phyloP scores from a whole-genome alignment of 2,113 vertebrate genomes.

The Hystrix cristata region DNA sequence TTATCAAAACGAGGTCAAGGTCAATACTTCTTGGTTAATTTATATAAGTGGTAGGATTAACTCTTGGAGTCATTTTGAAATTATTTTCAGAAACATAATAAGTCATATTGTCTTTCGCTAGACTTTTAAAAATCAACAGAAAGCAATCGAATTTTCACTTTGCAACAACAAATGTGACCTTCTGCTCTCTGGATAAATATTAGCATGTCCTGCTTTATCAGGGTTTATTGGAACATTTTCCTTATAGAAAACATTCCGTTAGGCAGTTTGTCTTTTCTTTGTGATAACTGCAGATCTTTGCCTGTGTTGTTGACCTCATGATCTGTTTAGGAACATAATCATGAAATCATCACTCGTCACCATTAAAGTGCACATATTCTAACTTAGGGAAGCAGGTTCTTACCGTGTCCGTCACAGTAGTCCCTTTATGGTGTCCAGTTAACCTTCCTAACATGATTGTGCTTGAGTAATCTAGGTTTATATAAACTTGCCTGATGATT shows the following conservation, averaged over 20 bases:
- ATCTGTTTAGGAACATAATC: conserved; percentile 64
- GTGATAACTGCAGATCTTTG: conserved; percentile 13
- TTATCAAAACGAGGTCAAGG: background rate
- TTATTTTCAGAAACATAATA: conserved; percentile 47
- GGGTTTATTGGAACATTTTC: conserved; percentile 72
- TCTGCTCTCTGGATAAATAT: conserved; percentile 81
- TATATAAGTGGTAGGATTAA: background rate
- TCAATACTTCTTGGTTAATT: conserved; percentile 13
- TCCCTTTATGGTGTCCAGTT: conserved; percentile 45
- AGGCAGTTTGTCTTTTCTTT: conserved; percentile 52
- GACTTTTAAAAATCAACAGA: conserved; percentile 70
- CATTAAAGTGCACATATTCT: conserved; percentile 55
- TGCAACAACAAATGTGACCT: conserved; percentile 76
- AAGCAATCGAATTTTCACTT: conserved; percentile 71
- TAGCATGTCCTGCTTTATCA: conserved; percentile 71
- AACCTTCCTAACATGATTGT: conserved; percentile 59
- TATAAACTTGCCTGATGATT: conserved; percentile 57
- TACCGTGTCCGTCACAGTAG: conserved; percentile 47
- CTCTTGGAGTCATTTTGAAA: conserved; percentile 43
- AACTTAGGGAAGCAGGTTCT: conserved; percentile 69
- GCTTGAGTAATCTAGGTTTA: conserved; percentile 59
- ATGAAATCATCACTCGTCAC: conserved; percentile 56
- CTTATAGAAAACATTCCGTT: conserved; percentile 60
- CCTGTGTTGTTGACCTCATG: conserved; percentile 20
- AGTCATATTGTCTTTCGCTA: conserved; percentile 67